Evolutionary conservation across 2,113 vertebrate species (phyloP), one percentile per base, ranked within the genome.

Genomic region (Fulmarus glacialis): DNA sequence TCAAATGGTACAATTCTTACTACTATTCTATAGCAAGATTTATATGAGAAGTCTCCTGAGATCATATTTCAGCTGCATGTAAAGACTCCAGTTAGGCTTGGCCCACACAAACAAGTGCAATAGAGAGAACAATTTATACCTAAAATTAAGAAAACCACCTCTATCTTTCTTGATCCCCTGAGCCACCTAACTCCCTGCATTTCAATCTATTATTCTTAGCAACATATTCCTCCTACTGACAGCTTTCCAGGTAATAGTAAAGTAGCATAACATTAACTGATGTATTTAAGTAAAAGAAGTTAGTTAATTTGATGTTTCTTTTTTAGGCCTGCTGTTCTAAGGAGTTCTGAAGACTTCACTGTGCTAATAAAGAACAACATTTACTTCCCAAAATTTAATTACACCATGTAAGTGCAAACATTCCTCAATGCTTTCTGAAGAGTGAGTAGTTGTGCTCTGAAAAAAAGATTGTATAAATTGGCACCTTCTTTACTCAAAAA

Each of bases 311-410:
- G 66, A 27, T 74, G 43, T 68, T 75, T 97, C 89, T 91, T 79
- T 92, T 97, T 59, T 92, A 99, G 99, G 52, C 99, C 99, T 40
- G 98, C 96, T 11, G 82, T 99, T 96, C 90, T 99, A 89, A 97
- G 87, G 36, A 98, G 98, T 26, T 99, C 99, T 2, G 98, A 99
- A 96, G 98, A 99, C 96, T 99, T 99, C 96, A 99, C 99, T 0
- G 98, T 99, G 55, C 97, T 99, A 81, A 98, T 99, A 87, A 99
- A 99, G 91, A 99, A 98, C 91, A 99, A 98, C 48, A 97, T 99
- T 47, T 81, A 98, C 13, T 99, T 99, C 82, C 99, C 98, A 0
- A 98, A 98, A n/a, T 99, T 99, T 97, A 98, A 98, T 97, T 98
- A 96, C 48, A 98, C 97, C 21, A 73, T 71, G 98, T 98, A 96